phyloP scores from a whole-genome alignment of 1,140 invertebrate genomes.

The Chionoecetes opilio region DNA sequence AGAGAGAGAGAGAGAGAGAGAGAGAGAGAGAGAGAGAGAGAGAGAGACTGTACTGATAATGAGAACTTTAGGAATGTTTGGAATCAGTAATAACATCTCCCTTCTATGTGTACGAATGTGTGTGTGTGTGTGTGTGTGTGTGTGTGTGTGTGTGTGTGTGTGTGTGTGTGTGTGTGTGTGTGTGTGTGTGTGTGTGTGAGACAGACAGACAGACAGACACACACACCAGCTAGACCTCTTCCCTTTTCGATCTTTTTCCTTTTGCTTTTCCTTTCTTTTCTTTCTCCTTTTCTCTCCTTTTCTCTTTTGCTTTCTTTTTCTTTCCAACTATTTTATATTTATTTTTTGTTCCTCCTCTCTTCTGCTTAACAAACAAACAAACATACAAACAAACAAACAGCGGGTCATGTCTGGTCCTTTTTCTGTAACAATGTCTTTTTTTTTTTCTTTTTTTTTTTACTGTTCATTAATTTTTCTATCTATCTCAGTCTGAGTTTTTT shows the following conservation, averaged over 20 bases:
- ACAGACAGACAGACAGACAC: no score
- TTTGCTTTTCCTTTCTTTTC: not conserved
- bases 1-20: not conserved
- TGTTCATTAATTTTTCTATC: not conserved
- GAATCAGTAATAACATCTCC: not conserved
- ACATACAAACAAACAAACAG: no score
- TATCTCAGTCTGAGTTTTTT: no score
- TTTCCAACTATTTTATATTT: no score
- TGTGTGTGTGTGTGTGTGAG: no score
- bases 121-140: not conserved
- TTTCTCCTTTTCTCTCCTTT: no score
- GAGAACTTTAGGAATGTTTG: not conserved
- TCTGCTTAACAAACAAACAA: not conserved
- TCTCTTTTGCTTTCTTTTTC: no score
- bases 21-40: not conserved
- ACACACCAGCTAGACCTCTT: no score
- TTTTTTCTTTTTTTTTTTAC: not conserved
- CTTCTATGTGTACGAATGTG: not conserved
- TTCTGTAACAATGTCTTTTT: not conserved
- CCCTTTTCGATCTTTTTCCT: no score
- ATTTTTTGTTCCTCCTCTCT: no score
- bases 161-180: no score
- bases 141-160: no score
- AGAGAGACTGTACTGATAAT: not conserved
- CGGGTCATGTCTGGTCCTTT: not conserved